phyloP scores from a whole-genome alignment of 2,113 vertebrate species.

The Sander vitreus region DNA sequence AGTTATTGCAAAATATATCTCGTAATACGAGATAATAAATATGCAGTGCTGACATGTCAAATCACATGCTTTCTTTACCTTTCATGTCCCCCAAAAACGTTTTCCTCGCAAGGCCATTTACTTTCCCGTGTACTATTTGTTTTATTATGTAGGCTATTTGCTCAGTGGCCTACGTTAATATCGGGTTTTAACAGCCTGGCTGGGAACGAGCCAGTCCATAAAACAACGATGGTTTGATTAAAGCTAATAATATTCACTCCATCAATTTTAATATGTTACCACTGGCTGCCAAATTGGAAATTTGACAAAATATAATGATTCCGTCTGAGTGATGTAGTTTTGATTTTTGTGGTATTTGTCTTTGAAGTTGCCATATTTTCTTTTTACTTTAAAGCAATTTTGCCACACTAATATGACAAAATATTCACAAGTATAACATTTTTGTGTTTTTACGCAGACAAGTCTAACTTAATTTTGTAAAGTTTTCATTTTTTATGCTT shows the following conservation, averaged over 20 bases:
- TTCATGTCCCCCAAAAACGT: neutral
- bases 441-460: neutral
- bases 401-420: neutral
- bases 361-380: neutral
- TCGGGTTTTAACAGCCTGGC: slow-evolving; percentile 19
- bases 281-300: neutral
- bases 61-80: neutral
- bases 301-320: neutral
- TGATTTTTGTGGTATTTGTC: neutral
- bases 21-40: neutral
- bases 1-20: neutral
- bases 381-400: neutral
- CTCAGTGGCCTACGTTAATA: neutral
- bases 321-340: neutral
- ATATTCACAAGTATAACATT: neutral
- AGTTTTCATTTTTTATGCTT: neutral
- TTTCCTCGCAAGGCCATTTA: neutral
- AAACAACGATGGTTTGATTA: slow-evolving; percentile 51
- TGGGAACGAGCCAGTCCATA: slow-evolving; percentile 25
- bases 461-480: neutral
- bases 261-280: neutral
- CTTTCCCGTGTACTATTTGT: neutral
- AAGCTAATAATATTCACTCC: slow-evolving; percentile 36
- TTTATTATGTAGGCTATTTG: neutral
- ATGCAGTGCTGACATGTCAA: neutral